These are phyloP conservation scores for Piaya cayana DNA, from an alignment of 2,113 vertebrate species.

Conservation along the genomic window DNA sequence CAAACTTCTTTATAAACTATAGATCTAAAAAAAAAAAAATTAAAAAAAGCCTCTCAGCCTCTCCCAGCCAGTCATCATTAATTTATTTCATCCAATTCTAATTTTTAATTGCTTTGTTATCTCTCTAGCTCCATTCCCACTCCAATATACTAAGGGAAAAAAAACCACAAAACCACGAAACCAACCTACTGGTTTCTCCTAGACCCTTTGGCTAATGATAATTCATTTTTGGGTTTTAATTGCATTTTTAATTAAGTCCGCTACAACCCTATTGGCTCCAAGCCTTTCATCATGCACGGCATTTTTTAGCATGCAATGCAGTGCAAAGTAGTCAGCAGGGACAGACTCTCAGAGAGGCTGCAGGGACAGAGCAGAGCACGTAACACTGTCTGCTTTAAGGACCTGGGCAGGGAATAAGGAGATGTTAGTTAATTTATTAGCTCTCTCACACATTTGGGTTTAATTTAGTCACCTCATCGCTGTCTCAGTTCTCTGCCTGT, in stretches of 20 bases:
- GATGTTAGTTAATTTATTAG: conserved; percentile 5
- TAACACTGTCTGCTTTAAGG: not conserved
- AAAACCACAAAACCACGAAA: not conserved
- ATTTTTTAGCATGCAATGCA: not conserved
- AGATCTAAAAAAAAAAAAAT: not conserved
- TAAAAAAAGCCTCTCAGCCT: not conserved
- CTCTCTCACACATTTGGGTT: not conserved
- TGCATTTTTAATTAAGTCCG: conserved; percentile 54
- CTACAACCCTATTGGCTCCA: not conserved
- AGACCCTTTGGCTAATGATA: not conserved
- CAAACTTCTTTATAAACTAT: not conserved
- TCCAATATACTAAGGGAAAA: not conserved
- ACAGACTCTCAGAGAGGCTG: not conserved
- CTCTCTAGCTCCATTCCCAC: not conserved
- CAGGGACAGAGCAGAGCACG: not conserved
- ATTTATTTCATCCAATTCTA: not conserved
- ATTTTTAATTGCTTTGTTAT: conserved; percentile 50
- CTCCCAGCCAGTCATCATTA: not conserved
- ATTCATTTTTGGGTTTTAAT: conserved; percentile 15
- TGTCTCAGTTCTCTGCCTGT: not conserved
- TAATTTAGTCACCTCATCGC: not conserved
- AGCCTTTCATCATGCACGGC: not conserved
- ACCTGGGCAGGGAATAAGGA: not conserved
- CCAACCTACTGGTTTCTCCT: not conserved
- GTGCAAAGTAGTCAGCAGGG: accelerated